Conservation (phyloP, 2,113 vertebrate species). For the Zapornia atra region DNA sequence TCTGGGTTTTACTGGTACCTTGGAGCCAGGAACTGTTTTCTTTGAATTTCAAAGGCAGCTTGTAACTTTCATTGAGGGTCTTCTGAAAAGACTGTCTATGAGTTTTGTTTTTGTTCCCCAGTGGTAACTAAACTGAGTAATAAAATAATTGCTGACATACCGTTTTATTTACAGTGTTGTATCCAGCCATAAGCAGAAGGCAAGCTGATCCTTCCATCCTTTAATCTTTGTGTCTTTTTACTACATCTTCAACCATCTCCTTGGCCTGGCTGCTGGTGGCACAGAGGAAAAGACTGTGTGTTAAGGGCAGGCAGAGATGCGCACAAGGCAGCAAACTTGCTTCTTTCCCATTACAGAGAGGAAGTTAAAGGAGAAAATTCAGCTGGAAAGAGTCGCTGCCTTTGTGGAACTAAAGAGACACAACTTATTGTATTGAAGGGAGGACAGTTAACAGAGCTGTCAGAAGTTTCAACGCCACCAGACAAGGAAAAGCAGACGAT, state of each 20-base stretch:
- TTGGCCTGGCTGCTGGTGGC: background rate
- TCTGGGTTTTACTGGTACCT: background rate
- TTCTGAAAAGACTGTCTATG: background rate
- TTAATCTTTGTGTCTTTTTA: background rate
- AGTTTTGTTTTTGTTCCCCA: background rate
- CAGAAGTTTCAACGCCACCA: background rate
- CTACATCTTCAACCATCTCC: rapidly evolving
- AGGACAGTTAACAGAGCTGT: background rate
- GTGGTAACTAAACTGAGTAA: conserved; percentile 13
- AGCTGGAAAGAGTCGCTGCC: background rate
- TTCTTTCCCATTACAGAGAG: background rate
- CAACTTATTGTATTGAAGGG: background rate
- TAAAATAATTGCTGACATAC: conserved; percentile 6
- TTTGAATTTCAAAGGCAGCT: conserved; percentile 2
- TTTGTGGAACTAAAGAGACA: background rate
- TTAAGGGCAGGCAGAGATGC: background rate
- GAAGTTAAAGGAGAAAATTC: background rate
- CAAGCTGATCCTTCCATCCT: background rate
- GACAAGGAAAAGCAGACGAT: background rate
- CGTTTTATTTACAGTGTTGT: background rate
- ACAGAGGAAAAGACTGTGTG: rapidly evolving
- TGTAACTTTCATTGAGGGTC: background rate
- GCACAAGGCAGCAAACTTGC: background rate
- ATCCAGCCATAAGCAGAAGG: background rate
- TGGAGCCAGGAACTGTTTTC: background rate